A percentile compares a stretch with the other conserved stretches of the same genome.
phyloP scores from a whole-genome alignment of 2,797 vertebrate species.

The Lates japonicus region DNA sequence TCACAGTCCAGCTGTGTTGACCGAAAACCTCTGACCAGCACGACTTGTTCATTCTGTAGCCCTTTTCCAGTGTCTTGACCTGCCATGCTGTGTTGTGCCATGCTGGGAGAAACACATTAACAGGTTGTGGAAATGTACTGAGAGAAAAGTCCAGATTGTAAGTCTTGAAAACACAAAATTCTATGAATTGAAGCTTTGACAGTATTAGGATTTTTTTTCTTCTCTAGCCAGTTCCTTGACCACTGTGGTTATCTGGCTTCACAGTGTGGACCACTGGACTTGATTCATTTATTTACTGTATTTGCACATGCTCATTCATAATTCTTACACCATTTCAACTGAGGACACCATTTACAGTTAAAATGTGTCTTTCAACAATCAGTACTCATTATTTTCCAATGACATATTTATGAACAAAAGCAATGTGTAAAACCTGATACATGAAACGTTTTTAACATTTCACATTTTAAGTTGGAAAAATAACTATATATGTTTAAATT shows the following conservation, averaged over 20 bases:
- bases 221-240: not conserved
- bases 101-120: not conserved
- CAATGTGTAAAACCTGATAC: too few species aligned
- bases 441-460: too few species aligned
- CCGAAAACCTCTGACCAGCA: conserved; percentile 23
- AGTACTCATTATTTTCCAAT: not conserved
- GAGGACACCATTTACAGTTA: not conserved
- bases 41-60: not conserved
- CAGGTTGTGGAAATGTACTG: not conserved
- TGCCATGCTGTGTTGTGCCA: not conserved
- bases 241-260: not conserved
- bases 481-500: too few species aligned
- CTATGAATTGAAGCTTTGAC: not conserved
- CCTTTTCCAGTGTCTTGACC: conserved; percentile 4
- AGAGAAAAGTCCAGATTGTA: not conserved
- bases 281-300: not conserved
- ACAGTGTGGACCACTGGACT: not conserved
- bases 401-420: not conserved
- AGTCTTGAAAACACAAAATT: not conserved
- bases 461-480: too few species aligned
- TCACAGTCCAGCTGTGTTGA: conserved; percentile 7
- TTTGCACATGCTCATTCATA: not conserved
- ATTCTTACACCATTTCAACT: not conserved
- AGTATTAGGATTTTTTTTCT: not conserved
- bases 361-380: not conserved